phyloP scores from a whole-genome alignment of 2,797 vertebrate species.

The Sebastes matsubarae region DNA sequence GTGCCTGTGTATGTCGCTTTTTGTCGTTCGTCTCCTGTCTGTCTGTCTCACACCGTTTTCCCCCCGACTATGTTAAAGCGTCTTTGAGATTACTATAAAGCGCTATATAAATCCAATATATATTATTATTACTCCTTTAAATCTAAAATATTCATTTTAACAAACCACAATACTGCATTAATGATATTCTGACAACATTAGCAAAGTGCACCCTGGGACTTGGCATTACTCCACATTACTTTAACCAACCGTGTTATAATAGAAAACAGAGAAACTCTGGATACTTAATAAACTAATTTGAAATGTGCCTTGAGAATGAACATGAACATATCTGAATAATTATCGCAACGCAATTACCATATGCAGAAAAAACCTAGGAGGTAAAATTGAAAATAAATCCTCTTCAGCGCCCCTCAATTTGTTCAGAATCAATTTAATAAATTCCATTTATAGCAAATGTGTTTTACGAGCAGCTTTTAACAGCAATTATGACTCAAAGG shows the following conservation, averaged over 20 bases:
- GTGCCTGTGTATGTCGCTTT: too few relatives aligned
- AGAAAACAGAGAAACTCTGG: conserved; percentile 18
- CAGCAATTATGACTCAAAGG: conserved; percentile 44
- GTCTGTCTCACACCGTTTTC: too few relatives aligned
- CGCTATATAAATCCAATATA: too few relatives aligned
- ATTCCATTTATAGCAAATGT: conserved; percentile 23
- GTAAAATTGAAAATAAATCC: conserved; percentile 46
- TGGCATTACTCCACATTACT: conserved; percentile 19
- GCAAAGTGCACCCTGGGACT: conserved; percentile 12
- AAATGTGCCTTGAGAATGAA: conserved; percentile 49
- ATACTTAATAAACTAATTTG: conserved; percentile 32
- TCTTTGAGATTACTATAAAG: too few relatives aligned
- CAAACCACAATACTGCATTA: not conserved
- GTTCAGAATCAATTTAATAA: conserved; percentile 47
- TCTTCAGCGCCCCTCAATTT: conserved; percentile 24
- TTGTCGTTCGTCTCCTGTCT: too few relatives aligned
- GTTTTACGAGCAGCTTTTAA: conserved; percentile 42
- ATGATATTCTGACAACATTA: conserved; percentile 3
- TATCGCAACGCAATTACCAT: conserved; percentile 30
- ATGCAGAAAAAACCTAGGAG: conserved; percentile 30
- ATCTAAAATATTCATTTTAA: not conserved
- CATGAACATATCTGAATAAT: conserved; percentile 52
- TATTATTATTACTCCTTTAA: not conserved
- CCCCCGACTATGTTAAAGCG: too few relatives aligned
- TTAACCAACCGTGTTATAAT: conserved; percentile 19